Evolutionary conservation across 2,113 vertebrate species (phyloP), one percentile per base, ranked within the genome.

Genomic region (Thunnus maccoyii): DNA sequence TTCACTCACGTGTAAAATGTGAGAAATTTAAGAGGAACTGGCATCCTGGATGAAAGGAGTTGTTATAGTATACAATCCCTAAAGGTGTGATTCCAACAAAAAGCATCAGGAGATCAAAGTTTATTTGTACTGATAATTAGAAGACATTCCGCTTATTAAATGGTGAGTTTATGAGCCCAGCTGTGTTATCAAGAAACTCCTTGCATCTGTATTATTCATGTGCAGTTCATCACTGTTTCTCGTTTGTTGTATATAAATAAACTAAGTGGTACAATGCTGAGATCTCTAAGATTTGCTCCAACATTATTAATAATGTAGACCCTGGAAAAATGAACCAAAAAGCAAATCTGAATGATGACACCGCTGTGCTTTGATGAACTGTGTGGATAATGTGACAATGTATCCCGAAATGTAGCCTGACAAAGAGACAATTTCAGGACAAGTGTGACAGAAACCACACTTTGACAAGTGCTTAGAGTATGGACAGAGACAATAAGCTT

Each of bases 191-290:
- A 73, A 73, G 18, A 61, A 54, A 56, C 32, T 14, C 57, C 72
- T 5, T 48, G 62, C n/a, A 41, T 71, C 62, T 87, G 6, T 73
- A 72, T 88, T 80, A 91, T 87, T 90, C 44, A 88, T 87, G 68
- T n/a, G 64, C 65, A 82, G 57, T 27, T 76, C 65, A 65, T 55
- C 1, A 0, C 63, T 32, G 30, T 22, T 67, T 44, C 70, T 78
- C 36, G 14, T 76, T 54, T 77, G 68, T 51, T 52, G 76, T 51
- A 56, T 73, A 74, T 52, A 67, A 84, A 83, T 68, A 78, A 76
- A 85, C 36, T 14, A 74, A 61, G 56, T 27, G 17, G 13, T 84
- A 69, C 66, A 66, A 78, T 52, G 7, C 64, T 2, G 51, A 61
- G 47, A 67, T 74, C 61, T 60, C 66, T 47, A 10, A 66, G 71